A percentile compares a stretch with the other conserved stretches of the same genome.
Evolutionary conservation across 2,113 vertebrate species (phyloP).

Genomic region (Eptatretus burgeri): DNA sequence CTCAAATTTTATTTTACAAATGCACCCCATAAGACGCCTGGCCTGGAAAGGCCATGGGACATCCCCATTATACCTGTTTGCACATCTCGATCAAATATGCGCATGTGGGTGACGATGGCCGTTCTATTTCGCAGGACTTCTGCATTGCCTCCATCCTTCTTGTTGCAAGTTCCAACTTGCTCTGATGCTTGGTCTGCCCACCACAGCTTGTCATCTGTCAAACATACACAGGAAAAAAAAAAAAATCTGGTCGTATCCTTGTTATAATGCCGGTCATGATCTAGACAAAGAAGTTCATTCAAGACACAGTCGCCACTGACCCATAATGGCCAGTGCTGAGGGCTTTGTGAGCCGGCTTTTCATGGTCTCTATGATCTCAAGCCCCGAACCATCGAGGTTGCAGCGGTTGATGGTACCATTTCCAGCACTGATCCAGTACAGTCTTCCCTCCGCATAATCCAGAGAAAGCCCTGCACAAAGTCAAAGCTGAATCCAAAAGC

Average conservation of each 20-base stretch:
- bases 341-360: conserved; percentile 67
- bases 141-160: conserved; percentile 49
- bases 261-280: neutral
- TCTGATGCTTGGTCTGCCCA: conserved; percentile 77
- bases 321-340: conserved; percentile 77
- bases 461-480: conserved; percentile 50
- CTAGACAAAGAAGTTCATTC: neutral
- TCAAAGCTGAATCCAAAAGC: too few relatives aligned
- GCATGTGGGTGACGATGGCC: conserved; percentile 71
- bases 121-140: conserved; percentile 63
- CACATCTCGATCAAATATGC: conserved; percentile 59
- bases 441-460: conserved; percentile 58
- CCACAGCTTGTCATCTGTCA: conserved; percentile 63
- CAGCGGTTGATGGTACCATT: conserved; percentile 94
- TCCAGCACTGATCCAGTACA: conserved; percentile 95
- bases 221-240: neutral
- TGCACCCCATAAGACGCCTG: too few relatives aligned
- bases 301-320: conserved; percentile 29
- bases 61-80: conserved; percentile 38
- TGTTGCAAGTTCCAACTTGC: conserved; percentile 58
- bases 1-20: too few relatives aligned
- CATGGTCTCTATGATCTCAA: conserved; percentile 72
- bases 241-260: neutral
- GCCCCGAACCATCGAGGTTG: conserved; percentile 55
- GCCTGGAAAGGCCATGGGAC: too few relatives aligned